Evolutionary conservation across 2,113 vertebrate genomes (phyloP).

Genomic region (Mobula hypostoma): DNA sequence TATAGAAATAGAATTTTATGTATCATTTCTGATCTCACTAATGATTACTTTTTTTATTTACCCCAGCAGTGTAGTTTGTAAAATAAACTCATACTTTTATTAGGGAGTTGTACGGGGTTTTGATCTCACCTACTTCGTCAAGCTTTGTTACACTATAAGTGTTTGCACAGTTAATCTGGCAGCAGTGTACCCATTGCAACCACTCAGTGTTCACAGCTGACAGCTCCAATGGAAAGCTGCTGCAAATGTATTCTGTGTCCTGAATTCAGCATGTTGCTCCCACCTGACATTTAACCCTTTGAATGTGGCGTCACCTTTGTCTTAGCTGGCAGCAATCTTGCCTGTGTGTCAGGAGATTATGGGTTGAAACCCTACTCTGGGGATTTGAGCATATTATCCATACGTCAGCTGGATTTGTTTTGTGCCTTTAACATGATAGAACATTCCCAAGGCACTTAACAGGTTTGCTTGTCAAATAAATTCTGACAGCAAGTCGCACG

Average conservation of each 20-base stretch:
- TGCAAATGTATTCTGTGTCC: neutral
- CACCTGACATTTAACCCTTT: constrained; percentile 11
- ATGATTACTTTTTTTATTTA: neutral
- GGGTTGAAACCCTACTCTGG: neutral
- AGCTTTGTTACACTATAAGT: constrained; percentile 25
- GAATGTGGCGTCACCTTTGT: neutral
- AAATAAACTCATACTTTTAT: neutral
- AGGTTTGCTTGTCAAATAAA: neutral
- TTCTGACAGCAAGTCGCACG: neutral
- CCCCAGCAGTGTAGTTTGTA: neutral
- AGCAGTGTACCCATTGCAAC: neutral
- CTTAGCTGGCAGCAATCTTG: neutral
- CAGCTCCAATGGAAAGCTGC: neutral
- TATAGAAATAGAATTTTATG: neutral
- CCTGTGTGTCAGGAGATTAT: neutral
- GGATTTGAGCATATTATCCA: neutral
- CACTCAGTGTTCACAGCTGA: constrained; percentile 10
- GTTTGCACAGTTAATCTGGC: constrained; percentile 4
- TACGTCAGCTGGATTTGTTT: neutral
- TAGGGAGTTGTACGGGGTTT: neutral
- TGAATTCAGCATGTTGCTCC: neutral
- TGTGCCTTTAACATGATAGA: neutral
- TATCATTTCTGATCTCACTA: neutral
- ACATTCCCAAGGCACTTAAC: neutral
- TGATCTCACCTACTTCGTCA: neutral